Evolutionary conservation across 2,888 invertebrate genomes (phyloP), one percentile per base, ranked within the genome.

Genomic region (Operophtera brumata): DNA sequence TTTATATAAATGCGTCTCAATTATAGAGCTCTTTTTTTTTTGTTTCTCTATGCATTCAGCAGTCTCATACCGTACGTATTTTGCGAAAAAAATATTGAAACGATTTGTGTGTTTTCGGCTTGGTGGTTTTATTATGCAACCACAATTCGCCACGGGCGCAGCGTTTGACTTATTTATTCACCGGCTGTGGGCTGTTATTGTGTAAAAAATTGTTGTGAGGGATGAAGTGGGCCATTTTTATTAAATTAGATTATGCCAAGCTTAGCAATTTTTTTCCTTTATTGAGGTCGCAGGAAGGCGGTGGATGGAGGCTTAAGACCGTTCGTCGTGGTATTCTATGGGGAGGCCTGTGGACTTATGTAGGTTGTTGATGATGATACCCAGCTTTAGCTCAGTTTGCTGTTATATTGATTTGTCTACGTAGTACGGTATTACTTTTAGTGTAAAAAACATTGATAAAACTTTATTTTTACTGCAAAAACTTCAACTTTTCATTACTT

Each of bases 101-200:
- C 46, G 46, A 47, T 43, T 50, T 43, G 43, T 47, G 55, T 28
- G 55, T 47, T 55, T 55, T 43, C 47, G 39, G 47, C 55, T 42
- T 43, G 32, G 34, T 39, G 55, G 55, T 43, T 55, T 50, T 50
- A 55, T 55, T 50, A 50, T 55, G 55, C 50, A 50, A 35, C 55
- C 50, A 34, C 55, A 55, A 55, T 50, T 35, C 54, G 32, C 45
- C 43, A 28, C 50, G 32, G 42, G 42, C 36, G 43, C 26, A 42
- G 34, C 49, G 43, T 55, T 55, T 50, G 50, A 55, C 55, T 55
- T 55, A 50, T 50, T 55, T 50, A 55, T 55, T 50, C 50, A 55
- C 42, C 37, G 42, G 37, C 46, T 35, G 42, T 46, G 36, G 11
- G 47, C 43, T 42, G 43, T 55, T 55, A 55, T 50, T 46, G 39